Evolutionary conservation across 53 echinoderm and acorn worm species (phyloP), one percentile per base, ranked within the genome.

Genomic region (Paracentrotus lividus): DNA sequence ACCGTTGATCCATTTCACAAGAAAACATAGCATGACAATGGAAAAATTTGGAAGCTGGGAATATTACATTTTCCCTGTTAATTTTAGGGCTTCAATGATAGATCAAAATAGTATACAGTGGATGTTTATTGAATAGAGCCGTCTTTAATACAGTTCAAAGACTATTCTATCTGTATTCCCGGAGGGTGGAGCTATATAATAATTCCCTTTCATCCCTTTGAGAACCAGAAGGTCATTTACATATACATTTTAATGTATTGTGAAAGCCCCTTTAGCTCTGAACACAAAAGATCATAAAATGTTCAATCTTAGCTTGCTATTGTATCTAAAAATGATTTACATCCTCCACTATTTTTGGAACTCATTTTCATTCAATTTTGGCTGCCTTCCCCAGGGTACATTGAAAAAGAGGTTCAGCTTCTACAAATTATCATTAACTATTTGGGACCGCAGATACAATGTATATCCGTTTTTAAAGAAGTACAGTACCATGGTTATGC

Each of bases 291-390:
- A n/a, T n/a, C n/a, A n/a, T n/a, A n/a, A n/a, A n/a, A n/a, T n/a
- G n/a, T n/a, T n/a, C n/a, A n/a, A n/a, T 81, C 24, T 81, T 81
- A n/a, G 45, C 24, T 3, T 12, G n/a, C 81, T 5, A 45, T 81
- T 81, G 81, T 81, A 81, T 45, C 24, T 26, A 26, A 47, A n/a
- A 81, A 47, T 81, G 81, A 81, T 81, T 81, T 81, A 81, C 47
- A 26, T 13, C 81, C 81, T 34, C 10, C 26, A 10, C 8, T n/a
- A 81, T 81, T 81, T 45, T 45, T 4, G 0, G 10, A n/a, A 27
- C 81, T 47, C 81, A 8, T 42, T 76, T 36, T 27, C 5, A 81
- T 81, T 81, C 49, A 24, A 47, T 81, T 81, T 81, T 49, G 26
- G 0, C 18, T 47, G n/a, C 47, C 47, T 13, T 47, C 47, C 47